Conservation (phyloP, 2,113 vertebrate species). For the Xyliphius kryptos region DNA sequence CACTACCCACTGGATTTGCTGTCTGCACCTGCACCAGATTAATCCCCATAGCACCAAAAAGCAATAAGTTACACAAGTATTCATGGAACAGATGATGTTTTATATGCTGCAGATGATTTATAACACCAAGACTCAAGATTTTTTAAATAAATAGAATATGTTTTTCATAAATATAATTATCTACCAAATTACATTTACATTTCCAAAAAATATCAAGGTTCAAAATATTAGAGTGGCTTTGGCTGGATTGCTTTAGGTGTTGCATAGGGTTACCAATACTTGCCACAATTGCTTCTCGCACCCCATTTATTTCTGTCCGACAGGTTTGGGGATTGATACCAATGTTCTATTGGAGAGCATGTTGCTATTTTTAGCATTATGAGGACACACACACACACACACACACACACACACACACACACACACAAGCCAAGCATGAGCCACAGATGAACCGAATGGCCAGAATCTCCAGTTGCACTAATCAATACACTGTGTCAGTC, state of each 20-base stretch:
- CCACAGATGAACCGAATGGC: conserved; percentile 58
- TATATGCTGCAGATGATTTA: no score
- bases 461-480: conserved; percentile 58
- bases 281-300: conserved; percentile 8
- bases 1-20: no score
- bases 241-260: conserved; percentile 25
- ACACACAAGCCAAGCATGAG: conserved; percentile 30
- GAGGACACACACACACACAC: conserved; percentile 7
- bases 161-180: no score
- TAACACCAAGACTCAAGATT: no score
- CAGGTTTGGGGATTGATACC: conserved; percentile 57
- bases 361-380: conserved; percentile 59
- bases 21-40: no score
- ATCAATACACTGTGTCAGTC: conserved; percentile 51
- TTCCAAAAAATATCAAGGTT: no score
- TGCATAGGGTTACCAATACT: conserved; percentile 33
- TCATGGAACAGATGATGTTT: no score
- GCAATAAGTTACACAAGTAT: no score
- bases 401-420: conserved; percentile 16
- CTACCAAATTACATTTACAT: no score
- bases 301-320: conserved; percentile 36
- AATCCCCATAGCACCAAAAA: no score
- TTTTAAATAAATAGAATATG: no score
- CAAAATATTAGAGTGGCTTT: conserved; percentile 16
- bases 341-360: conserved; percentile 44